Base-by-base conservation (phyloP, 1,140 invertebrate species). In the Thalassaphorura encarpata region DNA sequence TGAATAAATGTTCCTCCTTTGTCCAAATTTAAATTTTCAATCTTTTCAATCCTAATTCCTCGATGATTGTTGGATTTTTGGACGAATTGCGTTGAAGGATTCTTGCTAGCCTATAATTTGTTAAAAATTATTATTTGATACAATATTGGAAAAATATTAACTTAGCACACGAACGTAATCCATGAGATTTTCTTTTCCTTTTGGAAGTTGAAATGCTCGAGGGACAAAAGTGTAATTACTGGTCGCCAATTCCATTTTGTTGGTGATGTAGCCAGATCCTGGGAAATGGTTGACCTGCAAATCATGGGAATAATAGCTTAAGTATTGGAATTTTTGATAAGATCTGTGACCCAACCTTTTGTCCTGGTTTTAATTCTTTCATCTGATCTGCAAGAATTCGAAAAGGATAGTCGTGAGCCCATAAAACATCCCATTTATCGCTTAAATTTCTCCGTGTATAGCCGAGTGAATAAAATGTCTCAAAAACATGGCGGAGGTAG, bases 361-460 rank as follows among this genome's bases (percentile, higher is more conserved):
- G 89, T 72, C 87, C 73, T 6, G 77, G 66, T 64, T 82, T 80
- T 16, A 93, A 68, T 63, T 77, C 76, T 54, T 73, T 77, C 13
- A 89, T 67, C 58, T 76, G 69, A 0, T 77, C 67, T 26, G 80
- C 73, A 2, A 87, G 66, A 1, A 70, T 71, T 40, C 76, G 74
- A 67, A 94, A 96, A 2, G 91, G 92, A 71, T 92, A 97, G 67
- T 93, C 87, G 71, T 95, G 89, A 1, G 89, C 82, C 93, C 93
- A 97, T 4, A 97, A 69, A 3, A 96, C 72, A 68, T 86, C 80
- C 89, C 90, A 96, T 8, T 77, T 69, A 52, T 81, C 64, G 13
- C n/a, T 42, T 18, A 63, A 77, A 5, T 71, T 73, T 13, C 75
- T 77, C 53, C 80, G 71, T 49, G 78, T 69, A 67, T 82, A 91